Evolutionary conservation across 2,888 invertebrate species (phyloP), one percentile per base, ranked within the genome.

Genomic region (Calameuta pallipes): DNA sequence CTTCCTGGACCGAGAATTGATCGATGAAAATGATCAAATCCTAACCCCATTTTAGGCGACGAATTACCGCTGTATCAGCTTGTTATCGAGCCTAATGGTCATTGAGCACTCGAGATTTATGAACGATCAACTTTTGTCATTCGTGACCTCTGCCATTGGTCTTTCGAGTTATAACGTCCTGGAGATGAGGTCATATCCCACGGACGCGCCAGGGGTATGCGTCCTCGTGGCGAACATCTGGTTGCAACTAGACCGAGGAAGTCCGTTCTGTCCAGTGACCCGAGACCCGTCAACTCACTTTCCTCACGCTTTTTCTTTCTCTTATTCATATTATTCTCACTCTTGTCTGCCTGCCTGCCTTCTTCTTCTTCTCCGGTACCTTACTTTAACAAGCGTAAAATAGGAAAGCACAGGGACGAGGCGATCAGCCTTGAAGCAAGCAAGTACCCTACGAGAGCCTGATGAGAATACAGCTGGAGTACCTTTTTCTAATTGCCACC

Each of bases 201-300:
- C 23, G 15, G 9, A 56, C 9, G 23, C 23, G 56, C 23, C 56
- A 9, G 56, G 23, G 23, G 56, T 56, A 23, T 23, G 56, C 56
- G 56, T 56, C 56, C 71, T 31, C 34, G 71, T 15, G 71, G 13
- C 31, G 71, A 79, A 76, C 76, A 76, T 75, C 76, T 69, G 80
- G 76, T 73, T 82, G 82, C 80, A 87, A 87, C 83, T 88, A 85
- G 86, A 87, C 86, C 87, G 87, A 83, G 84, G 81, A 85, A 79
- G 82, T 83, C 83, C 85, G 85, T 83, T 86, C 83, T 82, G 83
- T 85, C 84, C 84, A 85, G 83, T 85, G 85, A 85, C 83, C 86
- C 84, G 82, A 83, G 82, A 86, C 85, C 75, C 82, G 79, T 81
- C 83, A 80, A 85, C 83, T 85, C 84, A 86, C 85, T 86, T 85